A percentile compares a stretch with the other conserved stretches of the same genome.
These are phyloP conservation scores for Toxonevra muliebris DNA, from an alignment of 2,888 invertebrate species.

Conservation along the genomic window DNA sequence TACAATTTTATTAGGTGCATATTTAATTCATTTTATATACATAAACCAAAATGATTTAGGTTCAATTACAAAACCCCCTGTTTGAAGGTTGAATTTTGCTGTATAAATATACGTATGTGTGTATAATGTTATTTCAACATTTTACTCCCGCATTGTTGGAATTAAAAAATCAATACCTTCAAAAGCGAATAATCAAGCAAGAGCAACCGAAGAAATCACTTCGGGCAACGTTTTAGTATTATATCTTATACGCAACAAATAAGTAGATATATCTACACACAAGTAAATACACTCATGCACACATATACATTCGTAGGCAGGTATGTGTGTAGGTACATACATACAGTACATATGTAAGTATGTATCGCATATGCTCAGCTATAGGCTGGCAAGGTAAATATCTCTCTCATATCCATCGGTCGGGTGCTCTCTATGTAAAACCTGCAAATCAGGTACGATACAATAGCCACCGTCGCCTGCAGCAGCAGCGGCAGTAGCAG, in stretches of 20 bases:
- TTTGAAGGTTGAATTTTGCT: no score
- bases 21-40: no score
- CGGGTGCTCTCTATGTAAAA: conserved; percentile 16
- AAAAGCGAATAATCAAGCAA: conserved; percentile 29
- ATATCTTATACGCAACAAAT: neutral
- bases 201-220: conserved; percentile 21
- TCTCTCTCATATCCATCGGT: conserved; percentile 1
- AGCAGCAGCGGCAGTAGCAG: neutral
- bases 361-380: neutral
- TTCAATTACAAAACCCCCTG: no score
- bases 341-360: neutral
- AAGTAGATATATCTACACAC: conserved; percentile 6
- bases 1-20: no score
- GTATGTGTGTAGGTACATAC: conserved; percentile 15
- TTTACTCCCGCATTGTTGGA: conserved; percentile 56
- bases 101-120: no score
- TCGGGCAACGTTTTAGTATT: neutral
- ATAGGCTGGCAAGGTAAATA: conserved; percentile 9
- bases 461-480: neutral
- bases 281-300: neutral
- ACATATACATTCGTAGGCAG: conserved; percentile 25
- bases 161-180: conserved; percentile 49
- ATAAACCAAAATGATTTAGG: no score
- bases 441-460: conserved; percentile 13
- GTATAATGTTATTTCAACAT: conserved; percentile 52